Evolutionary conservation across 2,888 invertebrate species (phyloP), one percentile per base, ranked within the genome.

Genomic region (Carterocephalus palaemon): DNA sequence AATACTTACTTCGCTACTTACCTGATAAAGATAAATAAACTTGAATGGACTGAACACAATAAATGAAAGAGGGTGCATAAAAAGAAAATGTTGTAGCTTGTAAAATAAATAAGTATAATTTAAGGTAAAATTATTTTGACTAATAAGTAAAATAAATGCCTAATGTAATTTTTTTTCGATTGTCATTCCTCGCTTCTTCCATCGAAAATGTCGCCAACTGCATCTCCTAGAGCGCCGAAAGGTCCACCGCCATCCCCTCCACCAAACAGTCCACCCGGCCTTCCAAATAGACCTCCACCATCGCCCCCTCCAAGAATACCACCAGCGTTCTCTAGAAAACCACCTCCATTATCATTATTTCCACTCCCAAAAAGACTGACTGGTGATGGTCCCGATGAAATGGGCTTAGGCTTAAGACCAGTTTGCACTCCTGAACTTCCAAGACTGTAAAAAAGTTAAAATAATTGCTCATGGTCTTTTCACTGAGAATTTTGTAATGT

Each of bases 341-440:
- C 70, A 16, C 73, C 78, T 23, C 61, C 62, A 23, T 71, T 66
- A 34, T 62, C 65, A 20, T 70, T 68, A 20, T 62, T 60, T 37
- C 64, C 65, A 41, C 60, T 77, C 17, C 84, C 81, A 53, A 75
- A 85, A 4, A 87, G 64, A 55, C 56, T 84, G 2, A 82, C 67
- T 22, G 86, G 80, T 32, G 71, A 70, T 2, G 85, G 85, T 3
- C 80, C 84, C 9, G 76, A 67, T 31, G 77, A 75, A 29, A 73
- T 62, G 19, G 84, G 85, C 51, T 83, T 79, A 1, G 86, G 87
- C 52, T 84, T 85, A 28, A 83, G 60, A 1, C 85, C 85, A n/a
- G 83, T 78, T 59, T 82, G 75, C 6, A 88, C 53, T 2, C 88
- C 88, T 12, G 77, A 73, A 22, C 76, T 51, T 17, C 88, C 88